Percentiles rank a stretch among this genome's conserved stretches.
phyloP scores from a whole-genome alignment of 35 echinoderm and acorn worm species.

The Ophioderma brevispina region DNA sequence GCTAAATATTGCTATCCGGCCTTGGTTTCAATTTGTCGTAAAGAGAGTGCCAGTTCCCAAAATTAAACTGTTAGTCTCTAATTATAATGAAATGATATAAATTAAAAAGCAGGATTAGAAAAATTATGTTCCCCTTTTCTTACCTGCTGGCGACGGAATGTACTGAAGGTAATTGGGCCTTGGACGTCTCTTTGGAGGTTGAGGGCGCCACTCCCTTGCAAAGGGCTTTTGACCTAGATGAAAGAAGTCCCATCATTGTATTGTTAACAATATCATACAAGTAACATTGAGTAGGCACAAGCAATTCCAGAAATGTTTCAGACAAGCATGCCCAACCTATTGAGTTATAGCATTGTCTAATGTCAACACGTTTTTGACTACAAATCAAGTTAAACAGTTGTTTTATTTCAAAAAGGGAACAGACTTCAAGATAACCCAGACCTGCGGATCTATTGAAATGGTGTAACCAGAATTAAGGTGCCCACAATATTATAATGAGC shows the following conservation, averaged over 20 bases:
- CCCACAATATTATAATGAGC: too few relatives aligned
- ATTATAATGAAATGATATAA: neutral
- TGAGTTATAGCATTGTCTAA: neutral
- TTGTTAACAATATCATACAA: too few relatives aligned
- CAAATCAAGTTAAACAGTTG: neutral
- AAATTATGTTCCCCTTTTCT: too few relatives aligned
- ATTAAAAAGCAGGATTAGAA: neutral
- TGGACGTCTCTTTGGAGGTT: conserved; percentile 10
- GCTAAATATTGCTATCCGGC: neutral
- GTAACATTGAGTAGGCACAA: neutral
- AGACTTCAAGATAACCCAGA: neutral
- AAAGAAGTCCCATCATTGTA: too few relatives aligned
- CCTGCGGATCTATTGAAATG: neutral
- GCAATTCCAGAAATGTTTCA: neutral
- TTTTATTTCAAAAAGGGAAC: neutral
- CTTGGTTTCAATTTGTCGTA: too few relatives aligned
- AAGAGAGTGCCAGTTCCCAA: too few relatives aligned
- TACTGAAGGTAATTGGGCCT: conserved; percentile 73
- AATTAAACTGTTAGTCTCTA: neutral
- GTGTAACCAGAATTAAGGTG: too few relatives aligned
- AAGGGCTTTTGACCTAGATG: neutral
- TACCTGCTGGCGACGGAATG: conserved; percentile 81
- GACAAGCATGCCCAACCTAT: neutral
- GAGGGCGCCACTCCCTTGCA: conserved; percentile 29
- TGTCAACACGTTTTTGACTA: neutral